phyloP scores from a whole-genome alignment of 2,797 vertebrate genomes.

The Eospalax fontanierii region DNA sequence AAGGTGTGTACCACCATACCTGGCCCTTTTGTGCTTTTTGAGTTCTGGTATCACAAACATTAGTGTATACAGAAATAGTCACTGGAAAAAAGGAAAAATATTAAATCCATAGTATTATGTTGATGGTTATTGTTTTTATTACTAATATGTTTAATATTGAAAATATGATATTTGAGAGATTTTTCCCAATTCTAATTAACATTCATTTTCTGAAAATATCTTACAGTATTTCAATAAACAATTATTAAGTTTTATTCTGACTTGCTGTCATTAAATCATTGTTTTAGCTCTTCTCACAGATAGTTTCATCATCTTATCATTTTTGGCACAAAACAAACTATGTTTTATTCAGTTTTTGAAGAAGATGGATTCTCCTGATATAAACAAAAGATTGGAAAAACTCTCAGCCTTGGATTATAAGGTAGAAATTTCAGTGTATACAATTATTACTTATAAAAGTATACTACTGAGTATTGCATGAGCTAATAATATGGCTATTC shows the following conservation, averaged over 20 bases:
- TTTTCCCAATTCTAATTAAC: conserved; percentile 82
- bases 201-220: conserved; percentile 79
- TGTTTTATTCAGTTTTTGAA: conserved; percentile 95
- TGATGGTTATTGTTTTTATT: conserved; percentile 53
- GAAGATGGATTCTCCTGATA: conserved; percentile 92
- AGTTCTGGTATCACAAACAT: neutral
- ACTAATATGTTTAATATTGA: conserved; percentile 43
- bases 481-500: conserved; percentile 30
- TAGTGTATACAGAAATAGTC: neutral
- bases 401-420: conserved; percentile 95
- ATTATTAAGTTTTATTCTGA: conserved; percentile 69
- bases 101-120: conserved; percentile 48
- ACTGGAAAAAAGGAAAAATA: conserved; percentile 42
- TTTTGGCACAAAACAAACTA: conserved; percentile 95
- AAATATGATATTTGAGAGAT: conserved; percentile 82
- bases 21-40: conserved; percentile 50
- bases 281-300: conserved; percentile 94
- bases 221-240: conserved; percentile 75
- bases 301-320: conserved; percentile 95
- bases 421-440: conserved; percentile 90
- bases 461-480: neutral
- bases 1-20: no score
- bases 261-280: conserved; percentile 67
- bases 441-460: conserved; percentile 30
- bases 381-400: conserved; percentile 93